A percentile compares a stretch with the other conserved stretches of the same genome.
phyloP scores from a whole-genome alignment of 2,888 invertebrate species.

The Conistra vaccinii region DNA sequence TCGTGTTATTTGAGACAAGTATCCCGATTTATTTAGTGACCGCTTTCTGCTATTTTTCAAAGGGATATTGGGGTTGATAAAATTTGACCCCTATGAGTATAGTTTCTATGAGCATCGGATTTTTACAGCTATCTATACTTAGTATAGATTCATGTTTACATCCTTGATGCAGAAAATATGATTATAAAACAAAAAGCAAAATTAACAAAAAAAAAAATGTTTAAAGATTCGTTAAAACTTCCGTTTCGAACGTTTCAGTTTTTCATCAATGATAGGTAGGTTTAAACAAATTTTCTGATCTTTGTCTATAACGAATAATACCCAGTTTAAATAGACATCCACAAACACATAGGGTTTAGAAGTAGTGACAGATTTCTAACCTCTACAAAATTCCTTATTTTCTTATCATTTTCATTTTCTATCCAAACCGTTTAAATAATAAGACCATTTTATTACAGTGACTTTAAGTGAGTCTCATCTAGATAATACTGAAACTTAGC shows the following conservation, averaged over 20 bases:
- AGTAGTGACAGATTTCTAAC: too few relatives aligned
- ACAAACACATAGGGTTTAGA: not conserved
- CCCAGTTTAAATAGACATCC: not conserved
- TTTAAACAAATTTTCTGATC: not conserved
- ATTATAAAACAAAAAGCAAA: not conserved
- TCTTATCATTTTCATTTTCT: not conserved
- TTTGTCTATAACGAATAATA: not conserved
- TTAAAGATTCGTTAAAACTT: not conserved
- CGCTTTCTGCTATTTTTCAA: slow-evolving; percentile 52
- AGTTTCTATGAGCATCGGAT: too few relatives aligned
- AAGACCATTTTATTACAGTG: slow-evolving; percentile 21
- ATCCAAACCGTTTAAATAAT: slow-evolving; percentile 6
- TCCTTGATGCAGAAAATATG: not conserved
- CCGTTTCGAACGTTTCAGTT: not conserved
- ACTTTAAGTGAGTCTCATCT: slow-evolving; percentile 13
- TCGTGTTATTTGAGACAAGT: slow-evolving; percentile 68
- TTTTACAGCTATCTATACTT: too few relatives aligned
- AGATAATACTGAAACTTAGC: slow-evolving; percentile 42
- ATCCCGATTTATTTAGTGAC: slow-evolving; percentile 63
- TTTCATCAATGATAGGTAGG: not conserved
- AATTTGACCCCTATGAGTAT: not conserved
- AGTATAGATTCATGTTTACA: not conserved
- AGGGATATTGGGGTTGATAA: slow-evolving; percentile 20
- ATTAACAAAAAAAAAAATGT: not conserved
- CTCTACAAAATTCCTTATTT: not conserved